These are phyloP conservation scores for Zelleria hepariella DNA, from an alignment of 2,888 invertebrate species.

Conservation along the genomic window DNA sequence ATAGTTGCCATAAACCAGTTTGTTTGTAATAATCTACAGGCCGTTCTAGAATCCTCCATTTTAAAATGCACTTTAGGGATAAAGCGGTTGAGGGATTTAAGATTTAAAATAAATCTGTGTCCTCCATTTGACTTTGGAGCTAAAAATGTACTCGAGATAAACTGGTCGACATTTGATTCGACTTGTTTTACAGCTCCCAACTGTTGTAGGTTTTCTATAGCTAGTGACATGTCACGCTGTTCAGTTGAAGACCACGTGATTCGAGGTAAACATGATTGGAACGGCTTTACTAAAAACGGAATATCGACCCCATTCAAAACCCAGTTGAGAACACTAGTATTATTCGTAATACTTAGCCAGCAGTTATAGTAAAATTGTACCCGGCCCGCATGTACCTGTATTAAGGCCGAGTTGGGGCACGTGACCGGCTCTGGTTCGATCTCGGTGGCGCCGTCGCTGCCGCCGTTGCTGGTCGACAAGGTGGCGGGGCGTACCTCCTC, in stretches of 20 bases:
- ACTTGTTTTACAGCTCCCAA: background rate
- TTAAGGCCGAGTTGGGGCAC: background rate
- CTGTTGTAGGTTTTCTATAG: background rate
- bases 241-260: background rate
- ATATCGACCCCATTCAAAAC: background rate
- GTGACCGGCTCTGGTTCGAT: background rate
- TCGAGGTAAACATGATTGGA: background rate
- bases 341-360: conserved; percentile 1
- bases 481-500: background rate
- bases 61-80: conserved; percentile 1
- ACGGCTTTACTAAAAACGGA: background rate
- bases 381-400: conserved; percentile 2
- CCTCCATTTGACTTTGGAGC: background rate
- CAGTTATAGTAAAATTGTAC: background rate
- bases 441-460: background rate
- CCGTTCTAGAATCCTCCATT: conserved; percentile 4
- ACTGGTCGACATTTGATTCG: background rate
- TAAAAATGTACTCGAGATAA: conserved; percentile 3
- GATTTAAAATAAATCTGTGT: conserved; percentile 3
- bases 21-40: background rate
- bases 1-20: background rate
- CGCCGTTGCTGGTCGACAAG: background rate
- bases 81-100: conserved; percentile 1
- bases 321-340: background rate
- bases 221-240: background rate